These are phyloP conservation scores for Tipula unca DNA, from an alignment of 2,888 invertebrate species.

Conservation along the genomic window DNA sequence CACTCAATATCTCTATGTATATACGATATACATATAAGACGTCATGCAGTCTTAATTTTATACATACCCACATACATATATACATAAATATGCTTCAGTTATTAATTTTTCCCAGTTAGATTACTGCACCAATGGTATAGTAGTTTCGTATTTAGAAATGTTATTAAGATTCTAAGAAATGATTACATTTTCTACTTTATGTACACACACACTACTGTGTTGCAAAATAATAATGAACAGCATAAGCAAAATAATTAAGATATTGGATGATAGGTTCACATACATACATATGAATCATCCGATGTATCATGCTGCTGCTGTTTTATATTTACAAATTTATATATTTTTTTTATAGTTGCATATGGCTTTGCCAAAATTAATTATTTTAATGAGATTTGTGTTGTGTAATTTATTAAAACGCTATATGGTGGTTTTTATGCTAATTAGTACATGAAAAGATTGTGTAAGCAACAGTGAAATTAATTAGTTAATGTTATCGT, in stretches of 20 bases:
- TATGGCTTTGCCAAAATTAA: background rate
- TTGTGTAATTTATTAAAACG: background rate
- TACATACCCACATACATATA: background rate
- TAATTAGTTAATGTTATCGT: background rate
- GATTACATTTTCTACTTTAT: background rate
- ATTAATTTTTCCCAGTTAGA: background rate
- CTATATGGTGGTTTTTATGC: background rate
- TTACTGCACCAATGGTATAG: background rate
- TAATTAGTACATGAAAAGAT: background rate
- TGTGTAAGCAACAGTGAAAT: background rate
- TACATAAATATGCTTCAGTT: background rate
- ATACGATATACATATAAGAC: background rate
- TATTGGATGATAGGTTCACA: background rate
- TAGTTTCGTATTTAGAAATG: background rate
- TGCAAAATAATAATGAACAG: background rate
- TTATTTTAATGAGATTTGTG: background rate
- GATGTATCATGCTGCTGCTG: background rate
- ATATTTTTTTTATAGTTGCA: background rate
- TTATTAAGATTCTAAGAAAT: background rate
- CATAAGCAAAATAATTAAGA: background rate
- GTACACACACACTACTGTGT: background rate
- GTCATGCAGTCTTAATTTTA: background rate
- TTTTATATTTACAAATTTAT: background rate
- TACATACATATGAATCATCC: background rate
- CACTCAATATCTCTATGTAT: too few relatives aligned